These are phyloP conservation scores for Laspeyria flexula DNA, from an alignment of 2,888 invertebrate species.

Conservation along the genomic window DNA sequence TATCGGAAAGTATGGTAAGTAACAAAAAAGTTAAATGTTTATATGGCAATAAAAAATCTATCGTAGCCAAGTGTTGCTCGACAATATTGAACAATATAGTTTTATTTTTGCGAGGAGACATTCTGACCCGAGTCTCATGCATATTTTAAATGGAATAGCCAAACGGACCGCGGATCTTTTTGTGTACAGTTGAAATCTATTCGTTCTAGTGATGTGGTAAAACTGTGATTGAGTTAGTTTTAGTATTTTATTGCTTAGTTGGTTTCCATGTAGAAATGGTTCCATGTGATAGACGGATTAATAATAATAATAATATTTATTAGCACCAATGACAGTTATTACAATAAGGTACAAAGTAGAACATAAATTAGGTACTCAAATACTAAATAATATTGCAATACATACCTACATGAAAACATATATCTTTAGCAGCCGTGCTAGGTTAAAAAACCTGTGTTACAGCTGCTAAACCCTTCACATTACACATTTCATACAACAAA, in stretches of 20 bases:
- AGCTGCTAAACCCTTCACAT: too few species aligned
- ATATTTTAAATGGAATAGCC: slow-evolving; percentile 67
- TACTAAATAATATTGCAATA: too few species aligned
- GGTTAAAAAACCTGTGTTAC: too few species aligned
- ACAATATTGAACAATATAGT: slow-evolving; percentile 55
- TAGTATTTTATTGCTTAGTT: neutral
- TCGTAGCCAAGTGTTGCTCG: slow-evolving; percentile 43
- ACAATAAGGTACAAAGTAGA: too few species aligned
- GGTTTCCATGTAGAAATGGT: neutral
- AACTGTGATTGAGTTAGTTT: slow-evolving; percentile 30
- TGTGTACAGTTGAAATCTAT: slow-evolving; percentile 45
- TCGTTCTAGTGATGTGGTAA: slow-evolving; percentile 30
- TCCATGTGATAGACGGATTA: too few species aligned
- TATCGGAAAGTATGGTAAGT: neutral
- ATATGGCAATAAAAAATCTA: slow-evolving; percentile 43
- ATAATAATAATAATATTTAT: too few species aligned
- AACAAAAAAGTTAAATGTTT: slow-evolving; percentile 34
- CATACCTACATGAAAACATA: too few species aligned
- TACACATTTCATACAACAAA: too few species aligned
- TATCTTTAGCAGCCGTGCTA: too few species aligned
- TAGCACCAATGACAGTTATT: too few species aligned
- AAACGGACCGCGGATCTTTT: slow-evolving; percentile 51
- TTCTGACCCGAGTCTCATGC: slow-evolving; percentile 63
- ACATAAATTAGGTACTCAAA: too few species aligned
- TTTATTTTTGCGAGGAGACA: slow-evolving; percentile 59